These are phyloP conservation scores for Pocillopora verrucosa DNA, from an alignment of 64 coral and sea anemone species.

Conservation along the genomic window DNA sequence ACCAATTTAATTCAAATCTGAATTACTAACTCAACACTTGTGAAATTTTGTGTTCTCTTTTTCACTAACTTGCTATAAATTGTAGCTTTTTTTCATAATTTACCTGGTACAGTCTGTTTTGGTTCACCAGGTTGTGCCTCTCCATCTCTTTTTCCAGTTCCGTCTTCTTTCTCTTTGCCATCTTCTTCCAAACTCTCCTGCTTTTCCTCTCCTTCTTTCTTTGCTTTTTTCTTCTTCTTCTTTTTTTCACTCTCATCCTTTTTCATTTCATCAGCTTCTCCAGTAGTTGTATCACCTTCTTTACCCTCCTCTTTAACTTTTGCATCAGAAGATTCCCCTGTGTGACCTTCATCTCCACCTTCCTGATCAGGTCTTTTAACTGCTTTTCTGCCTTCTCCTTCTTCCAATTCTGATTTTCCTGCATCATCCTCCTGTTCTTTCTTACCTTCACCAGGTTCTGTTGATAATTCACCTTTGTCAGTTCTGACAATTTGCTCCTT, in stretches of 20 bases:
- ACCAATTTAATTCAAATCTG: too few relatives aligned
- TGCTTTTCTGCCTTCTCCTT: neutral
- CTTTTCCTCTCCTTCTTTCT: constrained; percentile 32
- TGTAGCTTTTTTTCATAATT: neutral
- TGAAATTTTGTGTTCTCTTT: too few relatives aligned
- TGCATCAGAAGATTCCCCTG: neutral
- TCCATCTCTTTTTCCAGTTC: constrained; percentile 12
- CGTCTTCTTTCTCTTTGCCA: neutral
- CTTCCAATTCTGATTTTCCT: neutral
- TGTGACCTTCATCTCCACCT: constrained; percentile 9
- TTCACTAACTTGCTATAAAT: too few relatives aligned
- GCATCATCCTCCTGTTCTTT: neutral
- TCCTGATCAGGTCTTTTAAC: neutral
- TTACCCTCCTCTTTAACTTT: neutral
- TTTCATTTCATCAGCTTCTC: constrained; percentile 1
- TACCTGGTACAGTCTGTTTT: constrained; percentile 15
- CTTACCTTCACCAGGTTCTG: neutral
- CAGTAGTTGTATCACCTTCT: constrained; percentile 14
- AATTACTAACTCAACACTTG: too few relatives aligned
- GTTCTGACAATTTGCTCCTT: neutral
- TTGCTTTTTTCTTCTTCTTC: constrained; percentile 41
- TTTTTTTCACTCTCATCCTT: constrained; percentile 39
- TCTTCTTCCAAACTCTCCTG: constrained; percentile 22
- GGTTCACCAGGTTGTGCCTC: constrained; percentile 5
- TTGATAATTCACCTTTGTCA: neutral